Percentiles rank a stretch among this genome's conserved stretches.
phyloP scores from a whole-genome alignment of 2,888 invertebrate species.

The Atethmia centrago region DNA sequence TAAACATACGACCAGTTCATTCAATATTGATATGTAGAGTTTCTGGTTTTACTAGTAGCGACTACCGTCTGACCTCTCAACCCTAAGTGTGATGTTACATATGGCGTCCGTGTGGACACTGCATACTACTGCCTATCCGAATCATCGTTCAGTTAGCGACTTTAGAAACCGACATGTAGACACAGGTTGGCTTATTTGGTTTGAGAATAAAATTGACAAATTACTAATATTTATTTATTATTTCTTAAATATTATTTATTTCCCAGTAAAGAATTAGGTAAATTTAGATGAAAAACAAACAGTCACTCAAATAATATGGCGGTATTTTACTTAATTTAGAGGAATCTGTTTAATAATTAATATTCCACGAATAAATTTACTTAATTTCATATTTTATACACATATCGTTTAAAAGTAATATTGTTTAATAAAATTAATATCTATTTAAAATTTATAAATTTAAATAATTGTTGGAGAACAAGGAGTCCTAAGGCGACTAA shows the following conservation, averaged over 20 bases:
- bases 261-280: background rate
- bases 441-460: too few relatives aligned
- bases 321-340: too few relatives aligned
- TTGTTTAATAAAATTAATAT: too few relatives aligned
- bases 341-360: too few relatives aligned
- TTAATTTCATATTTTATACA: too few relatives aligned
- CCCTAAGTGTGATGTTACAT: constrained; percentile 55
- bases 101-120: constrained; percentile 22
- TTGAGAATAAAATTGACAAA: background rate
- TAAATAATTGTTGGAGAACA: background rate
- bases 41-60: constrained; percentile 57
- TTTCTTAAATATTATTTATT: background rate
- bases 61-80: constrained; percentile 50
- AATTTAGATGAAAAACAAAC: background rate
- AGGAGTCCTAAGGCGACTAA: background rate
- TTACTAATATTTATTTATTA: background rate
- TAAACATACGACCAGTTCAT: constrained; percentile 40
- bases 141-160: constrained; percentile 9
- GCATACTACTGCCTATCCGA: constrained; percentile 3
- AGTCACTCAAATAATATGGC: too few relatives aligned
- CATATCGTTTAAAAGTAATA: too few relatives aligned
- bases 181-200: background rate
- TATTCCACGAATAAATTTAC: too few relatives aligned
- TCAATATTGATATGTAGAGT: constrained; percentile 54
- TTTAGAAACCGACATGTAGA: background rate